Evolutionary conservation across 2,888 invertebrate genomes (phyloP), one percentile per base, ranked within the genome.

Genomic region (Keiferia lycopersicella): DNA sequence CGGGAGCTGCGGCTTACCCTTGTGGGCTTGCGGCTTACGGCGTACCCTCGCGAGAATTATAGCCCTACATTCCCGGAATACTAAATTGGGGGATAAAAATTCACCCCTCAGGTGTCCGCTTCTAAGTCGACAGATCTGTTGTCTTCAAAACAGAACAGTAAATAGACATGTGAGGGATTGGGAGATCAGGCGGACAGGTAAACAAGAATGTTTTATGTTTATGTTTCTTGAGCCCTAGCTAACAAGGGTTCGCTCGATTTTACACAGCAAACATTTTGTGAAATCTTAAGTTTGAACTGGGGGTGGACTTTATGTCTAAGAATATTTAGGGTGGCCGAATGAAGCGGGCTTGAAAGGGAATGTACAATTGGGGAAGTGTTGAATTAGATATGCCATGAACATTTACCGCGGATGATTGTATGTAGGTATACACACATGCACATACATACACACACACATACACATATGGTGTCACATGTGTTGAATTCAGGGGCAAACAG

Each of bases 41-140:
- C 34, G 10, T 30, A 34, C 34, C 34, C 34, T 34, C 34, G 34
- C 76, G 82, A 85, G 84, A 88, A 87, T 88, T 88, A 88, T 86
- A 84, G 84, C 82, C 82, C 80, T 80, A 82, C 87, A 77, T 68
- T 79, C 76, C 77, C 78, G 81, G 89, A 88, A 88, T 89, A 89
- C 87, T 87, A 89, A 89, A 80, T 78, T 73, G 81, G 75, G 70
- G 82, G 81, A 86, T 86, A 88, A 86, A 88, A 86, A 83, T 86
- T 83, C 84, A 82, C 83, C 84, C 84, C 81, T 81, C 82, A 86
- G 87, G 86, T 88, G 87, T 82, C 81, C 81, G 75, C 78, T 76
- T 74, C 79, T 88, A 88, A 88, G 87, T 84, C 83, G 86, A 85
- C 85, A 84, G 86, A 86, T 84, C 86, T 83, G 76, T 84, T 81